A percentile compares a stretch with the other conserved stretches of the same genome.
These are phyloP conservation scores for Himalopsyche japonica DNA, from an alignment of 2,888 invertebrate species.

Conservation along the genomic window DNA sequence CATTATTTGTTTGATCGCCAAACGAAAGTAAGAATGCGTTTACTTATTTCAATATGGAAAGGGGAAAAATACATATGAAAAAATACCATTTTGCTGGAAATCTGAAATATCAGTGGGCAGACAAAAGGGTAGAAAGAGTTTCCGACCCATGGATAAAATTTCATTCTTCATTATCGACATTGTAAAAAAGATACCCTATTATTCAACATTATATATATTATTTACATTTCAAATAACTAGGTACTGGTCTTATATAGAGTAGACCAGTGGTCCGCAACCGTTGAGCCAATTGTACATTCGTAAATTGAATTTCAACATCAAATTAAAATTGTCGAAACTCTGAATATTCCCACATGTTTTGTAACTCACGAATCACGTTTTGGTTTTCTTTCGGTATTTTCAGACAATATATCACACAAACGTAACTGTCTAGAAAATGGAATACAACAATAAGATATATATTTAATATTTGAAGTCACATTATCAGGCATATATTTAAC, in stretches of 20 bases:
- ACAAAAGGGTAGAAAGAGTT: slow-evolving; percentile 25
- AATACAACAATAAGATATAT: too few species aligned
- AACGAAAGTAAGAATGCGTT: background rate
- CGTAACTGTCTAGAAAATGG: too few species aligned
- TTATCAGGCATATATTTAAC: too few species aligned
- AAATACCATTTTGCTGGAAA: background rate
- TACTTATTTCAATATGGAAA: background rate
- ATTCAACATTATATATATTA: background rate
- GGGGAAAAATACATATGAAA: background rate
- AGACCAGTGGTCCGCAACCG: too few species aligned
- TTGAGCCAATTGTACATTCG: too few species aligned
- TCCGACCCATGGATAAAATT: slow-evolving; percentile 28
- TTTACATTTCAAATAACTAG: background rate
- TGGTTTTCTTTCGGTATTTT: too few species aligned
- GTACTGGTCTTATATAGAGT: background rate
- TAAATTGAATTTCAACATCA: too few species aligned
- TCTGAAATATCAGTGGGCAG: slow-evolving; percentile 13
- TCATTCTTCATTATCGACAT: background rate
- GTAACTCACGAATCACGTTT: too few species aligned
- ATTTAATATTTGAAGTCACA: too few species aligned
- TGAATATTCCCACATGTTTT: too few species aligned
- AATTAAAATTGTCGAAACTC: too few species aligned
- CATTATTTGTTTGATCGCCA: background rate
- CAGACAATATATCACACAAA: too few species aligned
- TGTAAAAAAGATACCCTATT: background rate